Conservation (phyloP, 2,797 vertebrate species). For the Ateles fusciceps region DNA sequence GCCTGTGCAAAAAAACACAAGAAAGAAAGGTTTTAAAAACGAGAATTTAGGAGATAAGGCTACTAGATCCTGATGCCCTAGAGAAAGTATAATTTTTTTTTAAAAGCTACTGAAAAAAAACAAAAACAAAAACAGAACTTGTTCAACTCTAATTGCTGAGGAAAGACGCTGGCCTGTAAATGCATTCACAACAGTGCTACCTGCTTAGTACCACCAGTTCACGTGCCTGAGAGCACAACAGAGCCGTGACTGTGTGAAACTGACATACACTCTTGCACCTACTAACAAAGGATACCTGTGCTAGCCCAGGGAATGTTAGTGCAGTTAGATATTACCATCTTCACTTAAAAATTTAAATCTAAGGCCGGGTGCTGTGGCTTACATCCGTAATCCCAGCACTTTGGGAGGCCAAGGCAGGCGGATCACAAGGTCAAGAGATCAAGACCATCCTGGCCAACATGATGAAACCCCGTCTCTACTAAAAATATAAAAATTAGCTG, state of each 20-base stretch:
- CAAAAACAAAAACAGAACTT: neutral
- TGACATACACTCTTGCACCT: neutral
- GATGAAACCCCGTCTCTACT: neutral
- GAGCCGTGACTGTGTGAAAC: neutral
- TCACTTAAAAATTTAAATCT: neutral
- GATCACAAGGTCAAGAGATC: neutral
- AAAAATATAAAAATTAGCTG: neutral
- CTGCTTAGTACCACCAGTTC: neutral
- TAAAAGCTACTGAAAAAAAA: neutral
- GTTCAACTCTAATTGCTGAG: neutral
- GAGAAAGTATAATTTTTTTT: neutral
- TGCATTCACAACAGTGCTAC: neutral
- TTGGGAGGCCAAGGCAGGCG: too few relatives aligned
- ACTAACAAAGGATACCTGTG: neutral
- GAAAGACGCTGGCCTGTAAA: neutral
- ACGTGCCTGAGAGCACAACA: neutral
- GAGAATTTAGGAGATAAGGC: neutral
- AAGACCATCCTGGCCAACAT: neutral
- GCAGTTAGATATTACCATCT: neutral
- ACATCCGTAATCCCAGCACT: too few relatives aligned
- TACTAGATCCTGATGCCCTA: neutral
- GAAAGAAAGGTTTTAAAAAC: neutral
- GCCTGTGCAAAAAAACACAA: constrained; percentile 75
- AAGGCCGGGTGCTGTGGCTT: too few relatives aligned
- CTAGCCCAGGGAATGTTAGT: neutral